Evolutionary conservation across 2,888 invertebrate genomes (phyloP), one percentile per base, ranked within the genome.

Genomic region (Gisinianus flammeolus): DNA sequence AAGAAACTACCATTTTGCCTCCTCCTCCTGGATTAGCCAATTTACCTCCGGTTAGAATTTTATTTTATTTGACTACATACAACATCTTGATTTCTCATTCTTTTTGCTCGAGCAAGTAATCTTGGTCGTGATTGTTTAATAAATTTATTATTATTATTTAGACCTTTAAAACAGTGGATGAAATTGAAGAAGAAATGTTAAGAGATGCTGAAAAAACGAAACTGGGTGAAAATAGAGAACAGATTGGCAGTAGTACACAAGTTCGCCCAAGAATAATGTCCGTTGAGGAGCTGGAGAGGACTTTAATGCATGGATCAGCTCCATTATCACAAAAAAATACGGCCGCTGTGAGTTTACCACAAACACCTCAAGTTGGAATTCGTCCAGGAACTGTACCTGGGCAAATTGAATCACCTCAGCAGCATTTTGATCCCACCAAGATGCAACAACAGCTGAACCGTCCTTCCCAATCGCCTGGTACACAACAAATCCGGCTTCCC

Each of bases 141-240:
- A 44, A 16, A 58, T 35, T 35, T 35, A 35, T 35, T 35, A 35
- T 35, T 35, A 35, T 35, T 75, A 22, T 64, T 0, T 26, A 83
- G 84, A 81, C 80, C 28, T 82, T 83, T 76, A 81, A 82, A 79
- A 84, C 84, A 24, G 81, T 84, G 4, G 84, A 84, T 54, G 84
- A 84, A 79, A 78, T 84, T 24, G 84, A 84, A 68, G 69, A 82
- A 16, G 83, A 84, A 76, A 77, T 84, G 58, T 28, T 84, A 10
- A 78, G 82, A 56, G 83, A 79, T 0, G 77, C 73, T n/a, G 54
- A 58, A 16, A 54, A 35, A 6, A 52, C 66, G 28, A 12, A 66
- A 77, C 16, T 8, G 67, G 56, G 78, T 19, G 79, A 64, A 30
- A 56, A 52, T 28, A 64, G 64, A 67, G 26, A 74, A 58, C 33